Conservation (phyloP, 2,797 vertebrate species). For the Cygnus olor region DNA sequence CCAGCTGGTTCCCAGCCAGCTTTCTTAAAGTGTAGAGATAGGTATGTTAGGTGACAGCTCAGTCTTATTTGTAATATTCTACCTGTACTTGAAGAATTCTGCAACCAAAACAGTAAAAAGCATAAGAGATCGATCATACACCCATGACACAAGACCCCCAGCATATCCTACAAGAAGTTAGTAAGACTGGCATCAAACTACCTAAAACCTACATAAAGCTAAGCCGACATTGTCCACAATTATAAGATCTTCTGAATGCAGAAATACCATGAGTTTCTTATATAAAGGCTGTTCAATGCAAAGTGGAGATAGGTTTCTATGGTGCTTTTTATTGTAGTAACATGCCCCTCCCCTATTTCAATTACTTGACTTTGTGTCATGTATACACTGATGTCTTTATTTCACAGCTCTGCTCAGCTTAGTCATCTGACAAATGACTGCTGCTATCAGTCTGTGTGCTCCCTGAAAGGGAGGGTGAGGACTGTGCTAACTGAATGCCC, state of each 20-base stretch:
- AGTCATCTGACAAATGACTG: not conserved
- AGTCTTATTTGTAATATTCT: not conserved
- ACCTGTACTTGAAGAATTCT: not conserved
- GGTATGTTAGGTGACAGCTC: not conserved
- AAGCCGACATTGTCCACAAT: not conserved
- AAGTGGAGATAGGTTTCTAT: not conserved
- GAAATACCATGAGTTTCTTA: not conserved
- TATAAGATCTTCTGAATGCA: not conserved
- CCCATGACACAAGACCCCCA: not conserved
- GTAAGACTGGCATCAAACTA: not conserved
- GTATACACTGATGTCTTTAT: not conserved
- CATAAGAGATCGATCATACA: not conserved
- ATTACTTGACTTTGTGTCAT: not conserved
- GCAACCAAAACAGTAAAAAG: not conserved
- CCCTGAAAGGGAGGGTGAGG: not conserved
- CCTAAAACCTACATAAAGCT: not conserved
- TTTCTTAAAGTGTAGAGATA: not conserved
- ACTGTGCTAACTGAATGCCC: not conserved
- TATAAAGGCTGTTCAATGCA: rapidly evolving
- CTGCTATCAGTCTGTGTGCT: not conserved
- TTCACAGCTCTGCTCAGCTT: not conserved
- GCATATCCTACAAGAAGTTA: not conserved
- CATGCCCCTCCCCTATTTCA: not conserved
- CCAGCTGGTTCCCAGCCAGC: not conserved
- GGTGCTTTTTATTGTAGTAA: not conserved